phyloP scores from a whole-genome alignment of 2,888 invertebrate species.

The Chrysotoxum bicinctum region DNA sequence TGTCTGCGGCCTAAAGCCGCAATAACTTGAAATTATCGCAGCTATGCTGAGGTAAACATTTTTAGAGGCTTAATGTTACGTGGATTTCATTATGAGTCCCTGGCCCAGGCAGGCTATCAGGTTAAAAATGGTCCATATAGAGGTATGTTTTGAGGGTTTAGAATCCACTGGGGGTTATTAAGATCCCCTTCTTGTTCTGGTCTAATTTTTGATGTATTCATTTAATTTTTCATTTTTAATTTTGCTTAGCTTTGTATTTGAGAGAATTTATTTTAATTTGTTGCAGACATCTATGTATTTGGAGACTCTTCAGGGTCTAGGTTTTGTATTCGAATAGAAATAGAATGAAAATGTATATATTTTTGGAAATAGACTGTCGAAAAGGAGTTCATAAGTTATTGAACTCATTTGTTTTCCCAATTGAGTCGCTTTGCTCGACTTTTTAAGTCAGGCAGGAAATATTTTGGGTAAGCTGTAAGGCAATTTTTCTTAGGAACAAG shows the following conservation, averaged over 20 bases:
- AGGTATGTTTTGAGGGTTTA: constrained; percentile 1
- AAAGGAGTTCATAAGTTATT: not conserved
- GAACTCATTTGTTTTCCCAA: not conserved
- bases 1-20: constrained; percentile 53
- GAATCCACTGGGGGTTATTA: constrained; percentile 18
- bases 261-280: constrained; percentile 63
- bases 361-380: not conserved
- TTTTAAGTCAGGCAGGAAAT: too few relatives aligned
- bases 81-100: not conserved
- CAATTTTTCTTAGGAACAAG: too few relatives aligned
- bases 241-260: constrained; percentile 39
- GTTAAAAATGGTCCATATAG: not conserved
- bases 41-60: constrained; percentile 56
- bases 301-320: not conserved
- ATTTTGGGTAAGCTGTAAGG: too few relatives aligned
- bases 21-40: constrained; percentile 69
- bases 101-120: constrained; percentile 3
- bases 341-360: not conserved
- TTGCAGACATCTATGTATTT: not conserved
- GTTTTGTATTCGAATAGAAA: not conserved
- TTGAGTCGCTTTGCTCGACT: too few relatives aligned
- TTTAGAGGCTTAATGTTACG: constrained; percentile 29
- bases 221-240: constrained; percentile 65
- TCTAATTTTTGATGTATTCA: constrained; percentile 64
- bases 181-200: not conserved